Base-by-base conservation (phyloP, 2,113 vertebrate species). In the Campylorhamphus procurvoides region DNA sequence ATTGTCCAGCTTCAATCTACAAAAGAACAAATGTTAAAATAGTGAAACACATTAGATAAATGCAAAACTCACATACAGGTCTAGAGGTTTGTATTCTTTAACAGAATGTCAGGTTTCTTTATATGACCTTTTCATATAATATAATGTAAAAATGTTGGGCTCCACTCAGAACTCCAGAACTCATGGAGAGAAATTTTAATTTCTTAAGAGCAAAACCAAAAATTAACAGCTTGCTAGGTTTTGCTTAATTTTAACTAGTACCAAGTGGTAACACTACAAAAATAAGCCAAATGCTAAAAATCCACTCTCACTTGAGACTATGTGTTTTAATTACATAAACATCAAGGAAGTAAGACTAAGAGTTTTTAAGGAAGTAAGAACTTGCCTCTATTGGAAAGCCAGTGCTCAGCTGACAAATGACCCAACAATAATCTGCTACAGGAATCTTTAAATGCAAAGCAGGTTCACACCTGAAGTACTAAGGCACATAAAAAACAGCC, bases 1-100 rank as follows among this genome's bases (percentile, higher is more conserved):
- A 99, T 19, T 98, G 98, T 86, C 98, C 98, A 93, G 98, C 98
- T 98, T 99, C 98, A 94, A 99, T 99, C 98, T 99, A 64, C 31
- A 89, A 89, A 82, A 24, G 91, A 96, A 46, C 16, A 44, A 71
- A 94, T 37, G 42, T 42, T 64, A 47, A n/a, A 87, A 82, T 2
- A 89, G 29, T n/a, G 39, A 73, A 90, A 86, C 82, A 50, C 47
- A 62, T 83, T 8, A 78, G 39, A 68, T 14, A 81, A 69, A 79
- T 33, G 33, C 33, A 85, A 46, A 67, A 76, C 18, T 58, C 29
- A 71, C 11, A 27, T 10, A 29, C 1, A 35, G 4, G 9, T 60
- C 40, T 39, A 69, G 7, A 91, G 74, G 25, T 62, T 5, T 53
- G 9, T 13, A 58, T 39, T 67, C 73, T 82, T 35, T 22, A 85